Evolutionary conservation across 2,113 vertebrate species (phyloP).

Genomic region (Zeus faber): DNA sequence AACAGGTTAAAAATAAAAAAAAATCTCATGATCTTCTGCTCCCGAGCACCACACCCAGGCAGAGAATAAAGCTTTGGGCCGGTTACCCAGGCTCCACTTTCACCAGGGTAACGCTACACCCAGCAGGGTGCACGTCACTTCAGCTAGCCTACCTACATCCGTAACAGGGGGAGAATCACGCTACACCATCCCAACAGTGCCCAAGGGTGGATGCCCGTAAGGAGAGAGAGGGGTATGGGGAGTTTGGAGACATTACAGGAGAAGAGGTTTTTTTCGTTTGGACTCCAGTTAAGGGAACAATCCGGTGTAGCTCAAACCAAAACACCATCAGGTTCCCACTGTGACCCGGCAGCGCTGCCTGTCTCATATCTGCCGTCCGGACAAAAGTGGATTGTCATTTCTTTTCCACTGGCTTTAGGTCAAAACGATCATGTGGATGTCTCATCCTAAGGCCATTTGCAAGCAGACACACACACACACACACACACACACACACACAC

Average conservation of each 20-base stretch:
- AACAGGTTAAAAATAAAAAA: slow-evolving; percentile 66
- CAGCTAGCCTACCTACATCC: slow-evolving; percentile 30
- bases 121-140: slow-evolving; percentile 48
- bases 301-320: slow-evolving; percentile 2
- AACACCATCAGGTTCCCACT: no score
- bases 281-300: slow-evolving; percentile 11
- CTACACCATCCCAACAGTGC: slow-evolving; percentile 28
- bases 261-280: slow-evolving; percentile 14
- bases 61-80: slow-evolving; percentile 61
- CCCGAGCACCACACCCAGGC: slow-evolving; percentile 60
- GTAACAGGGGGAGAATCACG: slow-evolving; percentile 27
- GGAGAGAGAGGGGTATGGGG: not conserved
- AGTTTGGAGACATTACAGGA: not conserved
- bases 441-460: slow-evolving; percentile 7
- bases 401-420: slow-evolving; percentile 6
- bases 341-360: not conserved
- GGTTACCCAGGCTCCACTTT: slow-evolving; percentile 63
- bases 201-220: slow-evolving; percentile 3
- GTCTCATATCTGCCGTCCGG: not conserved
- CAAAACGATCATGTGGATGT: not conserved
- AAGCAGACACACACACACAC: not conserved
- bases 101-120: slow-evolving; percentile 63
- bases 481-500: not conserved
- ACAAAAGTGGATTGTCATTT: not conserved
- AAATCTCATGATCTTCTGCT: slow-evolving; percentile 64